These are phyloP conservation scores for Leptocoma aspasia DNA, from an alignment of 2,113 vertebrate species.

Conservation along the genomic window DNA sequence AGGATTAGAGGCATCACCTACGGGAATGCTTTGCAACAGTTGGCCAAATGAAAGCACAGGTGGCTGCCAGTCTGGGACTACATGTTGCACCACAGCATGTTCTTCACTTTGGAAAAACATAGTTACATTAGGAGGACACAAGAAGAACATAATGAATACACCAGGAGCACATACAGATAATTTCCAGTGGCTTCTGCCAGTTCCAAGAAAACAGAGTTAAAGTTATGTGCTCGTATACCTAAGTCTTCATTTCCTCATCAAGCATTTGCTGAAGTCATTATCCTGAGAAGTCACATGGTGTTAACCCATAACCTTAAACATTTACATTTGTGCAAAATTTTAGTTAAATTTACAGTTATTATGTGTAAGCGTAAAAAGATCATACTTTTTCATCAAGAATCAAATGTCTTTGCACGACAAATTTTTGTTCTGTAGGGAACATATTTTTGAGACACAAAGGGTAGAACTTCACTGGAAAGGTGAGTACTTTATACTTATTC, in stretches of 20 bases:
- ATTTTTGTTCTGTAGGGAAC: neutral
- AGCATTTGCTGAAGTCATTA: conserved; percentile 56
- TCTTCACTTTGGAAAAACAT: neutral
- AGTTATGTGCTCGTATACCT: neutral
- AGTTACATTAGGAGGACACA: neutral
- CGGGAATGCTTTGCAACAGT: neutral
- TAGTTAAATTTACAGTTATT: neutral
- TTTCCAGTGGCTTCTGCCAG: conserved; percentile 47
- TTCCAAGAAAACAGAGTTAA: conserved; percentile 24
- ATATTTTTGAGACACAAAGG: neutral
- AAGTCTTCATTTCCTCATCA: conserved; percentile 44
- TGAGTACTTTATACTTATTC: neutral
- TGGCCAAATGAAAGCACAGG: neutral
- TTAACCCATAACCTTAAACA: neutral
- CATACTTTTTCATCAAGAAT: neutral
- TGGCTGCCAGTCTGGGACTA: neutral
- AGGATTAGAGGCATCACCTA: neutral
- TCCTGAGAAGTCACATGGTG: neutral
- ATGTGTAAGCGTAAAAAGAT: neutral
- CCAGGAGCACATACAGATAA: conserved; percentile 33
- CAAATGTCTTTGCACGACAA: neutral
- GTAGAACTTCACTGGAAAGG: neutral
- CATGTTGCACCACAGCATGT: neutral
- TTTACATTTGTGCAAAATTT: neutral
- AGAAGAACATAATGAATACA: conserved; percentile 29